These are phyloP conservation scores for Masticophis lateralis DNA, from an alignment of 2,797 vertebrate species.

Conservation along the genomic window DNA sequence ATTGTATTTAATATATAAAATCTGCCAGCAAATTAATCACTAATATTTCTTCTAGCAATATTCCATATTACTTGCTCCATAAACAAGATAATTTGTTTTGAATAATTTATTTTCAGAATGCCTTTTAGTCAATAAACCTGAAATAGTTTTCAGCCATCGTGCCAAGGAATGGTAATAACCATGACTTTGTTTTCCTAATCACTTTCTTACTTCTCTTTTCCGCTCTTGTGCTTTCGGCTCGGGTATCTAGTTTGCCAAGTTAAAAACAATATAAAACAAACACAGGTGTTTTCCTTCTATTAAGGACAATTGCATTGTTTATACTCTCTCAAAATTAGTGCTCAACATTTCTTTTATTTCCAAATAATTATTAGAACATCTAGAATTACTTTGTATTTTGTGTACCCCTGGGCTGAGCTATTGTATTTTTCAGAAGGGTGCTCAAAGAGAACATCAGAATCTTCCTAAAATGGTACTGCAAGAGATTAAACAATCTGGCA, in stretches of 20 bases:
- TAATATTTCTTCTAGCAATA: neutral
- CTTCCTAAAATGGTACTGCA: neutral
- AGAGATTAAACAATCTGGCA: slow-evolving; percentile 4
- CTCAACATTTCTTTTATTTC: neutral
- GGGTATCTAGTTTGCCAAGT: neutral
- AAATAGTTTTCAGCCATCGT: neutral
- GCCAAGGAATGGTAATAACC: neutral
- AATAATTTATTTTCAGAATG: slow-evolving; percentile 11
- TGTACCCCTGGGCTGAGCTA: neutral
- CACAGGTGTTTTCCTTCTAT: neutral
- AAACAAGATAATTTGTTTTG: neutral
- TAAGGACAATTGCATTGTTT: neutral
- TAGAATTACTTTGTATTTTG: neutral
- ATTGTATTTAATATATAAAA: neutral
- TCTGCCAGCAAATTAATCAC: neutral
- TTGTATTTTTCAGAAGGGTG: neutral
- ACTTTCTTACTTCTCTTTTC: neutral
- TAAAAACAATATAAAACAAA: neutral
- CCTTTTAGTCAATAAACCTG: slow-evolving; percentile 1
- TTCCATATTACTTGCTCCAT: neutral
- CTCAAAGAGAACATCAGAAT: neutral
- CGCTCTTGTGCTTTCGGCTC: neutral
- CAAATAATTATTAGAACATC: neutral
- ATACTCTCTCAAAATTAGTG: neutral
- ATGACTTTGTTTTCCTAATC: slow-evolving; percentile 4